Evolutionary conservation across 2,797 vertebrate genomes (phyloP), one percentile per base, ranked within the genome.

Genomic region (Chromobotia macracanthus): DNA sequence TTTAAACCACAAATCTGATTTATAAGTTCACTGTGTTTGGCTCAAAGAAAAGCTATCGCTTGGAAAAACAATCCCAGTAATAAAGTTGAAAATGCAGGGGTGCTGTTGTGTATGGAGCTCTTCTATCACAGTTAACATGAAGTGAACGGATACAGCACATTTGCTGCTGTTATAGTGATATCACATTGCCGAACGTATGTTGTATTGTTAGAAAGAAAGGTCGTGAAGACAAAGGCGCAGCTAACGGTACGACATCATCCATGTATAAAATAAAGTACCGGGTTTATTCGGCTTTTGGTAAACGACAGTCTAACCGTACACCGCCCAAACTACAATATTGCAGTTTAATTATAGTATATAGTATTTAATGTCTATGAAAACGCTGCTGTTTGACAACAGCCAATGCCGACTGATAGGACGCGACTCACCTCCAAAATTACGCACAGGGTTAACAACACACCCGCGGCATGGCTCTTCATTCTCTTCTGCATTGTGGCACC

Each of bases 361-460:
- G 11, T 25, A 58, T 13, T 19, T 2, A 58, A 58, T 3, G 19
- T 56, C 11, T 3, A 48, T 13, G 25, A 74, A 25, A 60, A 16
- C 60, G 35, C 23, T 41, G 38, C 51, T 77, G 64, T 41, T 21
- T 77, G 25, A 58, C 60, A 46, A 58, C 60, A 11, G 41, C 41
- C 41, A 44, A 44, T 10, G 41, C 41, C 41, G 41, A 11, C 9
- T 44, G 23, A 15, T 76, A 23, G 38, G 64, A 72, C 58, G 67
- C 55, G 56, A 80, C 85, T 87, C 84, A 87, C 86, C 86, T 87
- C 84, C 44, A 82, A 51, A 66, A 86, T 65, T 44, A 80, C 70
- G 74, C 86, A 83, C 9, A 86, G 70, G 56, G 69, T 74, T 72
- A 87, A 82, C 66, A 84, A 21, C 73, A 81, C 79, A n/a, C 82